These are phyloP conservation scores for Antennarius maculatus DNA, from an alignment of 2,797 vertebrate genomes.

Conservation along the genomic window DNA sequence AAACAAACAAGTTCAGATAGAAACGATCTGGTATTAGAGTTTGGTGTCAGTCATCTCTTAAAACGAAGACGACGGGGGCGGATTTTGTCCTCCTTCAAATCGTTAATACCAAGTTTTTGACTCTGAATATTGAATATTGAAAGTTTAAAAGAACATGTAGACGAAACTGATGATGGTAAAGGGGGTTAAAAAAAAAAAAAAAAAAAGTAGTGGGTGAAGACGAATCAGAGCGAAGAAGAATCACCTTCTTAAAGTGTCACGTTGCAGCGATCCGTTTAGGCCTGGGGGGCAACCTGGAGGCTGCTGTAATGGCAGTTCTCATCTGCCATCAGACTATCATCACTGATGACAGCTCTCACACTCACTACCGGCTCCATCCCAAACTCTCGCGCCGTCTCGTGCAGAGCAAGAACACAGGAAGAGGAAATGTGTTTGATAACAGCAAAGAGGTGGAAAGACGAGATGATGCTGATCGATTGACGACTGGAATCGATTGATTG, in stretches of 20 bases:
- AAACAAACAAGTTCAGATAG: constrained; percentile 40
- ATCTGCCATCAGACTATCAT: constrained; percentile 74
- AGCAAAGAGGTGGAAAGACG: constrained; percentile 88
- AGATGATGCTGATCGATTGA: constrained; percentile 72
- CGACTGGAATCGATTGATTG: no score
- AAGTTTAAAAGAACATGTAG: constrained; percentile 30
- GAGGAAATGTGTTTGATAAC: not conserved
- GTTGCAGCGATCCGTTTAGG: constrained; percentile 72
- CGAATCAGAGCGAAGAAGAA: constrained; percentile 64
- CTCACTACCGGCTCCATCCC: constrained; percentile 57
- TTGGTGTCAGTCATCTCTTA: constrained; percentile 35
- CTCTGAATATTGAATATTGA: not conserved
- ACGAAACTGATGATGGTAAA: constrained; percentile 50
- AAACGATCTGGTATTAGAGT: constrained; percentile 37
- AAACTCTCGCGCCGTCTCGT: constrained; percentile 49
- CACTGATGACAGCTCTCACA: constrained; percentile 66
- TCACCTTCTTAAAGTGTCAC: constrained; percentile 65
- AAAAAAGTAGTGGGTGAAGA: constrained; percentile 60
- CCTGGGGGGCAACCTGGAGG: constrained; percentile 84
- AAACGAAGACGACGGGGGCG: constrained; percentile 1
- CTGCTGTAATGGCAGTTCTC: constrained; percentile 79
- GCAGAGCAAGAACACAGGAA: constrained; percentile 12
- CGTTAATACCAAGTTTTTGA: not conserved
- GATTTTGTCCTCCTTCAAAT: not conserved
- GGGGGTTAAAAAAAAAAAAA: not conserved